phyloP scores from a whole-genome alignment of 2,113 vertebrate genomes.

The Mormyrus lacerda region DNA sequence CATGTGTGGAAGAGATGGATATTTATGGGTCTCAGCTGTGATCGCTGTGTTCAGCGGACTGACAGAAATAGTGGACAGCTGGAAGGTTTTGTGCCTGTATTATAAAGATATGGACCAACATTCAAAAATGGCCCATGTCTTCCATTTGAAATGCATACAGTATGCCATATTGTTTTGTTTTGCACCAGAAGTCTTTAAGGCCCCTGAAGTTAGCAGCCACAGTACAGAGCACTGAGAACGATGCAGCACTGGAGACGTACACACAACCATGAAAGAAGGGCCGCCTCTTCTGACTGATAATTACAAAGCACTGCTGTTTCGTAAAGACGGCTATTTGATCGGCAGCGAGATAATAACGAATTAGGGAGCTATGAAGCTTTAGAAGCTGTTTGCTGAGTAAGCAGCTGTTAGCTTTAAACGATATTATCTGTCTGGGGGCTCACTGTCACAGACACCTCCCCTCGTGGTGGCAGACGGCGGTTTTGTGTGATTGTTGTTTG shows the following conservation, averaged over 20 bases:
- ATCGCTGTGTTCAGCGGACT: constrained; percentile 1
- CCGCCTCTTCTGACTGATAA: background rate
- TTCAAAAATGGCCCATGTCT: background rate
- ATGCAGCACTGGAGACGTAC: background rate
- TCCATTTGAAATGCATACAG: background rate
- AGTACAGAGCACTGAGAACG: constrained; percentile 1
- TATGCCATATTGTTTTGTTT: background rate
- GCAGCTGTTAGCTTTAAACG: background rate
- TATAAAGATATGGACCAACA: background rate
- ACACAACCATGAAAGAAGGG: constrained; percentile 10
- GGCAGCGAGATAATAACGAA: constrained; percentile 8
- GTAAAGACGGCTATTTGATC: constrained; percentile 5
- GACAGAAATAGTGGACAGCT: background rate
- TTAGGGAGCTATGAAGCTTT: background rate
- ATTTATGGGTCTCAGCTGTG: constrained; percentile 26
- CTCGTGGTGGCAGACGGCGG: background rate
- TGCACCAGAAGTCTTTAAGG: background rate
- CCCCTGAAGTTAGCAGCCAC: background rate
- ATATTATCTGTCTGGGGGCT: background rate
- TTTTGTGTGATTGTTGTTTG: background rate
- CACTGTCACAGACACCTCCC: background rate
- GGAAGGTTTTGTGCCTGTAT: background rate
- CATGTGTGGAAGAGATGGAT: constrained; percentile 8
- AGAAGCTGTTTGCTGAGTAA: background rate
- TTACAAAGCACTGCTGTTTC: constrained; percentile 21